Evolutionary conservation across 2,797 vertebrate genomes (phyloP), one percentile per base, ranked within the genome.

Genomic region (Xenops minutus): DNA sequence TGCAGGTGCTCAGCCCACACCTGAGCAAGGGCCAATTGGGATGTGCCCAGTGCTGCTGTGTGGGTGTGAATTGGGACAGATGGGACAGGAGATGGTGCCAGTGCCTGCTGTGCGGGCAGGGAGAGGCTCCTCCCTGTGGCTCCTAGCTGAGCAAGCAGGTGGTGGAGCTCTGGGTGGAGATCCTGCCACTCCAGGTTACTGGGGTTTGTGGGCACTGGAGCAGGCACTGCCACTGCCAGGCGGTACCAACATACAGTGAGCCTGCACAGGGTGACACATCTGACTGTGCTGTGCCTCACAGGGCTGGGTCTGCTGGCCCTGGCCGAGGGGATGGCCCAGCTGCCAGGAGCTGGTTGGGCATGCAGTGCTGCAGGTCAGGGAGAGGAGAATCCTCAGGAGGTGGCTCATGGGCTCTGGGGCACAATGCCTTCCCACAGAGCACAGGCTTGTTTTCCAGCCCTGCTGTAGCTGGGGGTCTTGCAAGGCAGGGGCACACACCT

Each of bases 111-210:
- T 27, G 43, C 7, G 5, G 77, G 52, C 64, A 34, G n/a, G 44
- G 55, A 56, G 48, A 68, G 56, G 29, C 62, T 87, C 39, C 21
- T 82, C 3, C 2, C 43, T 52, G 37, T 5, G 1, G n/a, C 63
- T 51, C 26, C 4, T 62, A 59, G 54, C 66, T 46, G 37, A 68
- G 18, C 0, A 0, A 68, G 64, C 29, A 34, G 20, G 37, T 2
- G 4, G 22, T 15, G 13, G 64, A 48, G 56, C 76, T 88, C 29
- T 0, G 0, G 44, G 44, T n/a, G 3, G 12, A 56, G 68, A 24
- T 79, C 29, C 63, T n/a, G 34, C n/a, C 0, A 0, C n/a, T 51
- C 29, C 0, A 0, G 12, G 19, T 51, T 1, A 0, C 29, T 1
- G 1, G 12, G 18, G 2, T 10, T 80, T 52, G 20, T 39, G 26